Base-by-base conservation (phyloP, 2,888 invertebrate species). In the Alloplasta piceator region DNA sequence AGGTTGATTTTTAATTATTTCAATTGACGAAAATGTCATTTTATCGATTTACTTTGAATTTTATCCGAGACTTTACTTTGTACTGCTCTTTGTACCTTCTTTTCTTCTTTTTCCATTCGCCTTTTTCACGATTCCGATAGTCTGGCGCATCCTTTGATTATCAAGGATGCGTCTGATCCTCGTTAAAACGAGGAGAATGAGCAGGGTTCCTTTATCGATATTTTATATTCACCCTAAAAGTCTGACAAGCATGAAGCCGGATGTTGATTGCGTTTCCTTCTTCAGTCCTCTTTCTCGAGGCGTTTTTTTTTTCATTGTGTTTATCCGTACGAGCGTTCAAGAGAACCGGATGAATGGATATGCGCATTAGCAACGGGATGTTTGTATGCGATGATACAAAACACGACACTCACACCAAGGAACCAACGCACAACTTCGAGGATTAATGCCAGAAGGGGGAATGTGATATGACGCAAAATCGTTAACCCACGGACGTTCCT, bases 401-500 rank as follows among this genome's bases (percentile, higher is more conserved):
- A 71, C 5, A 39, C 36, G 46, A 60, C 38, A 14, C 38, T 48
- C 12, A 46, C 60, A 16, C 52, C 52, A 36, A 38, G 46, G 67
- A 78, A 73, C 73, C 63, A 78, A 73, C 73, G 78, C 61, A 61
- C 26, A 26, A 67, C 14, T 67, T 61, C 61, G 61, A 63, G 72
- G 61, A 73, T 67, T 67, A 73, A 73, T 36, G 26, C 48, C 48
- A 48, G 48, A n/a, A 48, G 48, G 12, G 48, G n/a, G n/a, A 26
- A 26, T 26, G 1, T 26, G 26, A 26, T 26, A 26, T 26, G 26
- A 26, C 26, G 26, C 26, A 26, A 26, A 26, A 10, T 10, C 12
- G 36, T 16, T 4, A 10, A 46, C 43, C n/a, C n/a, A n/a, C n/a
- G n/a, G n/a, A 6, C 39, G n/a, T 48, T 1, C 0, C 43, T 12